phyloP scores from a whole-genome alignment of 1,140 invertebrate genomes.

The Cherax quadricarinatus region DNA sequence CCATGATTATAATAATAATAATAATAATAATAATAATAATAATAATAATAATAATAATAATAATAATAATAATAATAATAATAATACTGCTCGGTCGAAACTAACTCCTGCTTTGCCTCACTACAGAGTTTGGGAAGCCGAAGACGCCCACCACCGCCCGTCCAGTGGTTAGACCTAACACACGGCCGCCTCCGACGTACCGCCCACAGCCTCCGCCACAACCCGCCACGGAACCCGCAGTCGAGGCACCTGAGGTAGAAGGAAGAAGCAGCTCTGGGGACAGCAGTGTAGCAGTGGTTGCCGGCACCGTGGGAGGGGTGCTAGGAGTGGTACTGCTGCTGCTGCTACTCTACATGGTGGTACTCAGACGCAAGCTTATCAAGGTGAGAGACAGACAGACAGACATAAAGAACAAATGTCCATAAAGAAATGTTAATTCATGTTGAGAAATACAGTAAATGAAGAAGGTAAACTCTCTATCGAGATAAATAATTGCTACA shows the following conservation, averaged over 20 bases:
- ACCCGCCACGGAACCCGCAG: neutral
- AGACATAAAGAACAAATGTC: neutral
- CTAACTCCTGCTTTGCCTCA: too few species aligned
- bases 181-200: neutral
- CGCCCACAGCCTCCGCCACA: neutral
- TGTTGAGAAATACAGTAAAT: neutral
- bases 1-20: too few species aligned
- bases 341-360: slow-evolving; percentile 44
- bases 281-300: neutral
- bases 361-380: slow-evolving; percentile 10
- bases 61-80: too few species aligned
- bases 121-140: neutral
- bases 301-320: slow-evolving; percentile 5
- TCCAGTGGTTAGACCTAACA: neutral
- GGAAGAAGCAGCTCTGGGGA: neutral
- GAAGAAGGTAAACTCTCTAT: neutral
- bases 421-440: neutral
- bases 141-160: neutral
- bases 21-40: too few species aligned
- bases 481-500: too few species aligned
- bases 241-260: slow-evolving; percentile 7
- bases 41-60: too few species aligned
- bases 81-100: too few species aligned
- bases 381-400: slow-evolving; percentile 18
- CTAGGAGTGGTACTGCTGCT: slow-evolving; percentile 19